A percentile compares a stretch with the other conserved stretches of the same genome.
Conservation (phyloP, 2,888 invertebrate species). For the Nephrotoma guestfalica region DNA sequence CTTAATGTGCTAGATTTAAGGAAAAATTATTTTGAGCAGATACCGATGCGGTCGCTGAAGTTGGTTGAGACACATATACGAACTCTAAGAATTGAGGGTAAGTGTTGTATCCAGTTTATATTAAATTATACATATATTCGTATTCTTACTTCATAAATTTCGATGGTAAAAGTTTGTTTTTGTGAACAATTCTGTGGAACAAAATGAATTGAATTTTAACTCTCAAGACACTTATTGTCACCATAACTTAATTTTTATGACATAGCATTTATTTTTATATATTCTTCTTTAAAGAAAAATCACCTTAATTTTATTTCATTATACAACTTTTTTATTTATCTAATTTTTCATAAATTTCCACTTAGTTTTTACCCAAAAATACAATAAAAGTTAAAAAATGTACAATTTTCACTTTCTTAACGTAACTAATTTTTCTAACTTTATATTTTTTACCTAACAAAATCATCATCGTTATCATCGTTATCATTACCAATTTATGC, state of each 20-base stretch:
- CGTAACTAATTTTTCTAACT: background rate
- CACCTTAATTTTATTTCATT: background rate
- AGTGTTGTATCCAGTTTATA: slow-evolving; percentile 19
- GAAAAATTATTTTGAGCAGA: slow-evolving; percentile 66
- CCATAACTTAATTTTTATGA: background rate
- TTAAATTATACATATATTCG: background rate
- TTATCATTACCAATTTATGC: background rate
- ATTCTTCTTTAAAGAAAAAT: background rate
- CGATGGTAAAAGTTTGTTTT: background rate
- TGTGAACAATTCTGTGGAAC: background rate
- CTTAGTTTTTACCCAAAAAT: background rate
- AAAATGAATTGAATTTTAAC: background rate
- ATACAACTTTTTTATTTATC: background rate
- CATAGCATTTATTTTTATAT: background rate
- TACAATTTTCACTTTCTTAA: background rate
- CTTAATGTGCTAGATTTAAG: slow-evolving; percentile 63
- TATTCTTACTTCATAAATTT: background rate
- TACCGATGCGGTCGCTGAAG: slow-evolving; percentile 61
- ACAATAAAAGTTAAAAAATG: background rate
- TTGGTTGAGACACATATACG: slow-evolving; percentile 72
- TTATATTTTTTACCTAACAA: background rate
- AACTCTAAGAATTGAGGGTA: slow-evolving; percentile 66
- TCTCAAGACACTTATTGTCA: background rate
- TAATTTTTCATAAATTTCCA: background rate
- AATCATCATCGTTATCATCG: background rate